Evolutionary conservation across 2,797 vertebrate genomes (phyloP), one percentile per base, ranked within the genome.

Genomic region (Enteromius paludinosus): DNA sequence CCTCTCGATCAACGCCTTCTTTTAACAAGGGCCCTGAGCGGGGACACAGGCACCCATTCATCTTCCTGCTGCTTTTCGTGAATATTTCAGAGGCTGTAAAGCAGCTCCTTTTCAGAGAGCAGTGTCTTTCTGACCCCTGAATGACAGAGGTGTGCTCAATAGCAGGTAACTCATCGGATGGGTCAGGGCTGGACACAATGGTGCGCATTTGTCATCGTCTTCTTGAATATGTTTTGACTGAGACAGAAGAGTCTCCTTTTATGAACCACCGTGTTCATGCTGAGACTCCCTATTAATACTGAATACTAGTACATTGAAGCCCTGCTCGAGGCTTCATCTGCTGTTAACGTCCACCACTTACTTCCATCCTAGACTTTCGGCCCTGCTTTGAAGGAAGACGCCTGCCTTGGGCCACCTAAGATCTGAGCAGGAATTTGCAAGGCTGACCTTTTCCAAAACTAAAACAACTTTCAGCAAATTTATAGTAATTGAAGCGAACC

Each of bases 1-100:
- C 92, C 92, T 93, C 91, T 93, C 90, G 86, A 92, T 94, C 92
- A 92, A 84, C 88, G 17, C 77, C 89, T 88, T 89, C 88, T 80
- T 85, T 89, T 86, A 88, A 85, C 83, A 83, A 66, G 71, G 76
- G 83, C 71, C 54, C 87, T 87, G 89, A 88, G 90, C 87, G 83
- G 88, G 87, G 89, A 89, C 84, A 86, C n/a, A n/a, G 72, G 72
- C 75, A 83, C 86, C 83, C 85, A 91, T 94, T 88, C 88, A 88
- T 94, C 92, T 93, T 91, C 85, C 81, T 78, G 88, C 87, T 89
- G 28, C 52, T 88, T 86, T 87, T 90, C 88, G 81, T 88, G 79
- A 92, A 93, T 93, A 89, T 92, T 93, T 92, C 85, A 93, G 86
- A 85, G 85, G 91, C 78, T 83, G 83, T 89, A 87, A 84, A 86